Evolutionary conservation across 2,888 invertebrate genomes (phyloP).

Genomic region (Nomada hirtipes): DNA sequence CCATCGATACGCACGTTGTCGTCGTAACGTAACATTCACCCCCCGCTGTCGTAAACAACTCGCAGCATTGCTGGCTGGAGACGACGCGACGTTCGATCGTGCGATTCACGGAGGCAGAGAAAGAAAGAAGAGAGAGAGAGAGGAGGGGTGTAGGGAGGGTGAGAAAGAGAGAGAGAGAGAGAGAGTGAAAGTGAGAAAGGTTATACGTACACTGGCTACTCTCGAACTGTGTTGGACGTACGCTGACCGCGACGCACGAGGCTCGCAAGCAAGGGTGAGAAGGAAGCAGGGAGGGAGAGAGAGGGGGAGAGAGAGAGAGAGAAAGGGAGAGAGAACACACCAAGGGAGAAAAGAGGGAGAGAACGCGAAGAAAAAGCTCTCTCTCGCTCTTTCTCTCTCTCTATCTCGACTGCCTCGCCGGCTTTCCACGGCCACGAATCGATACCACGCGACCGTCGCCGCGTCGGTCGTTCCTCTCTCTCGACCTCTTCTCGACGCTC

Average conservation of each 20-base stretch:
- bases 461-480: conserved; percentile 68
- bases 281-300: conserved; percentile 37
- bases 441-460: conserved; percentile 80
- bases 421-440: conserved; percentile 80
- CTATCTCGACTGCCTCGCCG: conserved; percentile 68
- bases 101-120: conserved; percentile 3
- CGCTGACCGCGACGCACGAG: conserved; percentile 50
- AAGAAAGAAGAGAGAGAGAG: conserved; percentile 2
- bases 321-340: conserved; percentile 5
- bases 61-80: background rate
- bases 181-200: conserved; percentile 3
- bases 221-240: conserved; percentile 23
- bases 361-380: conserved; percentile 71
- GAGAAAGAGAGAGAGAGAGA: background rate
- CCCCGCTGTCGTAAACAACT: conserved; percentile 18
- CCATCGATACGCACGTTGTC: conserved; percentile 64
- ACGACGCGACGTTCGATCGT: conserved; percentile 14
- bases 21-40: conserved; percentile 11
- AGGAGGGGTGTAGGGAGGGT: background rate
- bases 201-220: conserved; percentile 8
- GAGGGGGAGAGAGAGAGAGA: conserved; percentile 48
- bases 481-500: conserved; percentile 57
- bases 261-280: conserved; percentile 28
- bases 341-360: conserved; percentile 56
- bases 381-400: conserved; percentile 59